Percentiles rank a stretch among this genome's conserved stretches.
These are phyloP conservation scores for Pica pica DNA, from an alignment of 2,113 vertebrate species.

Conservation along the genomic window DNA sequence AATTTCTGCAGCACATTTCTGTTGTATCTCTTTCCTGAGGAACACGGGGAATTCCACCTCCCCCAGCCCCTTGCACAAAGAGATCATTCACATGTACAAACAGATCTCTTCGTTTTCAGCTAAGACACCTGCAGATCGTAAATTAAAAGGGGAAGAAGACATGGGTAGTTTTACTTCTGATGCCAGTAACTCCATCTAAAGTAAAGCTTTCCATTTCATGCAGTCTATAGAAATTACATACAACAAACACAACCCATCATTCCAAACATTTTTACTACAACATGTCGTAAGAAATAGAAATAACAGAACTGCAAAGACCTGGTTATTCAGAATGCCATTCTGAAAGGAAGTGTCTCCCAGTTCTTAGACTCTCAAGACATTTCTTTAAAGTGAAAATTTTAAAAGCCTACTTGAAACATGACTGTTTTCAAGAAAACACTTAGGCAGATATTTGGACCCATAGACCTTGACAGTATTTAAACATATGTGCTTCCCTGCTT, in stretches of 20 bases:
- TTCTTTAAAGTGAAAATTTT: not conserved
- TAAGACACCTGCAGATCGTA: not conserved
- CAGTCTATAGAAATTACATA: not conserved
- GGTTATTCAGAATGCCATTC: not conserved
- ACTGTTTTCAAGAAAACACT: conserved; percentile 30
- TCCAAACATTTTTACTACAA: not conserved
- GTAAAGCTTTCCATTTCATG: not conserved
- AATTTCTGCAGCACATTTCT: not conserved
- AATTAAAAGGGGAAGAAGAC: not conserved
- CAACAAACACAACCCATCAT: not conserved
- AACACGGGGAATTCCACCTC: not conserved
- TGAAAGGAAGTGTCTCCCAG: not conserved
- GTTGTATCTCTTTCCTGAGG: not conserved
- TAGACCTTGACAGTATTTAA: not conserved
- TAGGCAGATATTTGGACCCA: conserved; percentile 25
- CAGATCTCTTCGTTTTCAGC: not conserved
- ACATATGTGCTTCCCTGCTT: not conserved
- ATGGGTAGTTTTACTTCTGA: not conserved
- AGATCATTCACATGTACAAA: not conserved
- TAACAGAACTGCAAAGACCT: not conserved
- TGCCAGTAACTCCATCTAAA: not conserved
- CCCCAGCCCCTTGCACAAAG: not conserved
- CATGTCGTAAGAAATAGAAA: not conserved
- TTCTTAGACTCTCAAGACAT: not conserved
- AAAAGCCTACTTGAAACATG: not conserved